Evolutionary conservation across 1,140 invertebrate genomes (phyloP).

Genomic region (Nixonia krombeini): DNA sequence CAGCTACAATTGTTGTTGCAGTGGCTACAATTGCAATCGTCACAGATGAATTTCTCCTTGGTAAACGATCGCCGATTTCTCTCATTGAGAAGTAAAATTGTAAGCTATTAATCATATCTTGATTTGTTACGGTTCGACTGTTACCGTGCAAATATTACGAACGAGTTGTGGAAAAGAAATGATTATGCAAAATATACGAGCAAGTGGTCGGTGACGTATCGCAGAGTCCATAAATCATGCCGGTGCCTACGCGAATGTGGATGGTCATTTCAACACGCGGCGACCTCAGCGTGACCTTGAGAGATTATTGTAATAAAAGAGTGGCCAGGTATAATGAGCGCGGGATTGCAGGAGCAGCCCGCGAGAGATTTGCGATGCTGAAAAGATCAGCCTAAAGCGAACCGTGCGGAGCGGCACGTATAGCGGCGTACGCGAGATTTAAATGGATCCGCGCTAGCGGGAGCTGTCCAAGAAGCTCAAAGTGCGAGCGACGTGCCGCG

Average conservation of each 20-base stretch:
- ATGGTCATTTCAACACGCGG: not conserved
- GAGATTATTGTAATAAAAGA: not conserved
- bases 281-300: not conserved
- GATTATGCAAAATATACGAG: too few species aligned
- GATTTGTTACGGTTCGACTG: too few species aligned
- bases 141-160: too few species aligned
- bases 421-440: slow-evolving; percentile 38
- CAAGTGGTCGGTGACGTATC: not conserved
- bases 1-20: too few species aligned
- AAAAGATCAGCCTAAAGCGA: not conserved
- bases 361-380: not conserved
- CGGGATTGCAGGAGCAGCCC: not conserved
- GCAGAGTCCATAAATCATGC: not conserved
- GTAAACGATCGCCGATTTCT: too few species aligned
- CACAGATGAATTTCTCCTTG: too few species aligned
- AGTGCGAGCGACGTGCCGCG: slow-evolving; percentile 41
- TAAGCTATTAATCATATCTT: too few species aligned
- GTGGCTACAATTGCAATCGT: too few species aligned
- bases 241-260: too few species aligned
- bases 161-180: too few species aligned
- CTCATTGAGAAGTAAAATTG: too few species aligned
- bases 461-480: slow-evolving; percentile 36
- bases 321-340: not conserved
- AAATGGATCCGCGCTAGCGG: slow-evolving; percentile 40
- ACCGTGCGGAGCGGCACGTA: slow-evolving; percentile 26